Percentiles rank a stretch among this genome's conserved stretches.
These are phyloP conservation scores for Dendroctonus valens DNA, from an alignment of 1,140 invertebrate species.

Conservation along the genomic window DNA sequence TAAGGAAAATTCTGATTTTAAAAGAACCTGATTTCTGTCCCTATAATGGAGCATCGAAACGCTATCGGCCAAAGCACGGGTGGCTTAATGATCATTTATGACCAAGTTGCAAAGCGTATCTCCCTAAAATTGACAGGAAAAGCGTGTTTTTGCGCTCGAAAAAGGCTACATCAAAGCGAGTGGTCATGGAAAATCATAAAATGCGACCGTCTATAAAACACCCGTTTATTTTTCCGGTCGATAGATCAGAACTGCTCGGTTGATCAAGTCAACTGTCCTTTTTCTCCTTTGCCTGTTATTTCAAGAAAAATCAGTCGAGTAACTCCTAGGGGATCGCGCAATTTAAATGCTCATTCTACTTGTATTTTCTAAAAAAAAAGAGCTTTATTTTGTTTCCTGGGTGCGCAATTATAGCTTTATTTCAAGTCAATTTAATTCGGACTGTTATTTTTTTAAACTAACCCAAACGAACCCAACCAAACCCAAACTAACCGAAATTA, in stretches of 20 bases:
- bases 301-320: not conserved
- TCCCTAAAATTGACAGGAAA: conserved; percentile 39
- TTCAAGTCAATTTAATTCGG: too few species aligned
- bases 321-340: not conserved
- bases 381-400: not conserved
- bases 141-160: conserved; percentile 26
- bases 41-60: not conserved
- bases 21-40: conserved; percentile 2
- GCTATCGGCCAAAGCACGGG: conserved; percentile 7
- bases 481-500: too few species aligned
- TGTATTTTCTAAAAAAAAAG: not conserved
- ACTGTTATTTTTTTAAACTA: too few species aligned
- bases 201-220: conserved; percentile 1
- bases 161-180: not conserved
- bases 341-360: not conserved
- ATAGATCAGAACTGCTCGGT: not conserved
- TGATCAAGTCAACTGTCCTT: too few species aligned
- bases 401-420: too few species aligned
- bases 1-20: too few species aligned
- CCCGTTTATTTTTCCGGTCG: conserved; percentile 2
- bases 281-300: not conserved
- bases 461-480: too few species aligned
- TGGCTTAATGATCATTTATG: conserved; percentile 33
- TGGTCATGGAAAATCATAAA: conserved; percentile 9
- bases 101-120: conserved; percentile 32